A percentile compares a stretch with the other conserved stretches of the same genome.
Conservation (phyloP, 37 sponge, comb jelly and placozoan species). For the Tethya wilhelma region DNA sequence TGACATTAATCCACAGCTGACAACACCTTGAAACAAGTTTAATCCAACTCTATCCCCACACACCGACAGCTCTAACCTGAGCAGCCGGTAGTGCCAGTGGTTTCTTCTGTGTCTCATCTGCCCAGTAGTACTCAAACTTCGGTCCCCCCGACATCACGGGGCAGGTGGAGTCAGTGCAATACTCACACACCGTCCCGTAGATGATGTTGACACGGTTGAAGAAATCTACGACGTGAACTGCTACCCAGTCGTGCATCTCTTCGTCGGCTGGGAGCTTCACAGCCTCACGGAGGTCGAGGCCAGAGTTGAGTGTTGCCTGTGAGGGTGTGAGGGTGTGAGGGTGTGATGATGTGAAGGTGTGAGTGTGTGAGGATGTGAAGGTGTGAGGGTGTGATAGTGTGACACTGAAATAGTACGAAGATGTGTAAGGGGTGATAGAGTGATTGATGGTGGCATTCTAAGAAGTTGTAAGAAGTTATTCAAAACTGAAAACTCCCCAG, state of each 20-base stretch:
- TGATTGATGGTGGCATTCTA: no score
- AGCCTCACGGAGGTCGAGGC: slow-evolving; percentile 79
- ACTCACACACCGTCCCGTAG: slow-evolving; percentile 87
- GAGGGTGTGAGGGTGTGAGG: no score
- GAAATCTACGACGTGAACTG: slow-evolving; percentile 94
- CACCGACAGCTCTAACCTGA: slow-evolving; percentile 16
- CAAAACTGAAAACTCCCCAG: no score
- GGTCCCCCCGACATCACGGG: slow-evolving; percentile 94
- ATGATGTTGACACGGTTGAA: slow-evolving; percentile 94
- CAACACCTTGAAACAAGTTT: background rate
- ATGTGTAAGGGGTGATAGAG: background rate
- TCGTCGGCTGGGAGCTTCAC: slow-evolving; percentile 80
- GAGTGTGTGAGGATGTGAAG: no score
- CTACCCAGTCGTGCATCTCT: slow-evolving; percentile 88
- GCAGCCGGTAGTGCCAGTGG: slow-evolving; percentile 82
- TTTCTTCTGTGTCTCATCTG: slow-evolving; percentile 89
- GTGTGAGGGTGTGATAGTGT: no score
- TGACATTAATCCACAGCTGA: no score
- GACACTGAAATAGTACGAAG: no score
- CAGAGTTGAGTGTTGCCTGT: slow-evolving; percentile 88
- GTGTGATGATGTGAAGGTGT: no score
- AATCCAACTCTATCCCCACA: background rate
- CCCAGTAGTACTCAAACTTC: slow-evolving; percentile 94
- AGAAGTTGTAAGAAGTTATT: no score
- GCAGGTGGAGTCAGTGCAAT: slow-evolving; percentile 74